Evolutionary conservation across 2,113 vertebrate species (phyloP).

Genomic region (Pseudorectes ferrugineus): DNA sequence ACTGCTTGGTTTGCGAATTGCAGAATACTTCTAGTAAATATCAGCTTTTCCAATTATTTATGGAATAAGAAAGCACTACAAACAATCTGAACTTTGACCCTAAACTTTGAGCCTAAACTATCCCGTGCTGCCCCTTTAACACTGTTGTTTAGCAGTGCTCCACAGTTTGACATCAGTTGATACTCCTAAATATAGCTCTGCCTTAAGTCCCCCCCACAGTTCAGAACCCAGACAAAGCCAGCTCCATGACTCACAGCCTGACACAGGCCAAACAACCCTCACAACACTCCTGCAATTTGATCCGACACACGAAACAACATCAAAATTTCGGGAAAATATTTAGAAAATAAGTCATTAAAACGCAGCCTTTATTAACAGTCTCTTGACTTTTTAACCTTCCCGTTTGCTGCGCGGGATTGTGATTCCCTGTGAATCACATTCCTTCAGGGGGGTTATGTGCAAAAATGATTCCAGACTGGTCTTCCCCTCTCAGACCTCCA

Average conservation of each 20-base stretch:
- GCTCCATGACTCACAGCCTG: conserved; percentile 46
- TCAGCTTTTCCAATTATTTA: background rate
- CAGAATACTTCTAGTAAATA: background rate
- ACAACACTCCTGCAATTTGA: conserved; percentile 10
- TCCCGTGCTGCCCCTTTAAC: conserved; percentile 11
- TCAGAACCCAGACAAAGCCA: conserved; percentile 49
- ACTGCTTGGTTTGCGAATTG: background rate
- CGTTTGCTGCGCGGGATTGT: background rate
- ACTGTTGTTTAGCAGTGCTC: background rate
- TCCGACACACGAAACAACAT: background rate
- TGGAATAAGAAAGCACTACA: background rate
- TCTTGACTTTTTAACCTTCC: background rate
- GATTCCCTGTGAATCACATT: background rate
- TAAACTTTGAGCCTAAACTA: background rate
- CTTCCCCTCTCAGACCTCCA: background rate
- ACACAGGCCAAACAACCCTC: conserved; percentile 28
- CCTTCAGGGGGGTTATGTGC: background rate
- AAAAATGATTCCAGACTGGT: background rate
- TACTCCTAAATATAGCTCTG: conserved; percentile 57
- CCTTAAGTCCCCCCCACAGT: conserved; percentile 35
- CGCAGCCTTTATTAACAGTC: background rate
- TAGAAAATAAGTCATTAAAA: background rate
- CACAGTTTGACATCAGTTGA: conserved; percentile 41
- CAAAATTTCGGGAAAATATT: background rate
- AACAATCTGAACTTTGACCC: background rate